phyloP scores from a whole-genome alignment of 2,113 vertebrate species.

The Thalassarche chlororhynchos region DNA sequence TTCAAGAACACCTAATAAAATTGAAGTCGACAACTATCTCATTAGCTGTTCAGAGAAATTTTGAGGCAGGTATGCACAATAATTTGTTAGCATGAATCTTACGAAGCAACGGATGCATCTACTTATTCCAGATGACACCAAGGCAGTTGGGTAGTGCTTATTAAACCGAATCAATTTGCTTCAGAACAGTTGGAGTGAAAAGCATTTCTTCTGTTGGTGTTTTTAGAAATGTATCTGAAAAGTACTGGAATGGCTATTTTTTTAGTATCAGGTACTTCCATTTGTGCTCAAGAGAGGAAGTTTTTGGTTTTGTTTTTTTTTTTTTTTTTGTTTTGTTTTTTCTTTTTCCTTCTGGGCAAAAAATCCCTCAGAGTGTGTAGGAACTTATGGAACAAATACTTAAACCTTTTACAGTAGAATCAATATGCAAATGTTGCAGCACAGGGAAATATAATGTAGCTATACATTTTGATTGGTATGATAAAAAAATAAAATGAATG shows the following conservation, averaged over 20 bases:
- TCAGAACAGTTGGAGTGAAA: background rate
- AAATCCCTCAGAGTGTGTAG: background rate
- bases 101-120: background rate
- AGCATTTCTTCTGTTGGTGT: background rate
- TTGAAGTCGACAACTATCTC: background rate
- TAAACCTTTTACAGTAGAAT: background rate
- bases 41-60: background rate
- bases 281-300: background rate
- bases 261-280: background rate
- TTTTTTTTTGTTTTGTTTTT: no score
- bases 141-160: background rate
- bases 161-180: background rate
- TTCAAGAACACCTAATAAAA: background rate
- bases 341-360: no score
- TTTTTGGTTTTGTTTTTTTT: background rate
- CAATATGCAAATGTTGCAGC: background rate
- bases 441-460: background rate
- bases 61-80: background rate
- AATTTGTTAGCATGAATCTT: background rate
- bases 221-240: background rate
- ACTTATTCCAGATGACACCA: background rate
- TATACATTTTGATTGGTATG: background rate
- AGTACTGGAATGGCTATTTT: background rate
- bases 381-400: background rate
- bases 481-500: background rate